Conservation (phyloP, 2,888 invertebrate species). For the Ennomos fuscantarius region DNA sequence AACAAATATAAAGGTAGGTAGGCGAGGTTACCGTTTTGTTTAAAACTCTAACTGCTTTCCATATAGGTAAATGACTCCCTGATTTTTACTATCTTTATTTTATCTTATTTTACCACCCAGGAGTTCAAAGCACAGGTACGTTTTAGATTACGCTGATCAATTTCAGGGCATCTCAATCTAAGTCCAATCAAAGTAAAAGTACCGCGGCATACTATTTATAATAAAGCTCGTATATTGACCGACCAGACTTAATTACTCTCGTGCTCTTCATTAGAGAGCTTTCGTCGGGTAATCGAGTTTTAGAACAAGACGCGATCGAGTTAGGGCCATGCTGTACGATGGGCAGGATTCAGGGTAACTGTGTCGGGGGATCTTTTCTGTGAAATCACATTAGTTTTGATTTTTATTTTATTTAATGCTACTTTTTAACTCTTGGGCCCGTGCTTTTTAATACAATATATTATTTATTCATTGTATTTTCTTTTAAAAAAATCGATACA, state of each 20-base stretch:
- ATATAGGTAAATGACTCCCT: not conserved
- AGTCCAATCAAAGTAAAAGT: slow-evolving; percentile 23
- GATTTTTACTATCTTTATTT: not conserved
- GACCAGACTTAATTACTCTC: slow-evolving; percentile 18
- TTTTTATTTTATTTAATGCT: too few relatives aligned
- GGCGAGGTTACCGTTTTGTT: too few relatives aligned
- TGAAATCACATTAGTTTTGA: too few relatives aligned
- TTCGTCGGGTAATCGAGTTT: slow-evolving; percentile 24
- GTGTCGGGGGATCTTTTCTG: too few relatives aligned
- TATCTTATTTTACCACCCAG: slow-evolving; percentile 15
- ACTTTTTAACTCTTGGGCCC: too few relatives aligned
- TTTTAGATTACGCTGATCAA: slow-evolving; percentile 1
- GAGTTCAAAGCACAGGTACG: slow-evolving; percentile 1
- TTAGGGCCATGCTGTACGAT: not conserved
- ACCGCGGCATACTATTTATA: slow-evolving; percentile 1
- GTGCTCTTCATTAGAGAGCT: slow-evolving; percentile 24
- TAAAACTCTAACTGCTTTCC: too few relatives aligned
- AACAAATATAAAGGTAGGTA: too few relatives aligned
- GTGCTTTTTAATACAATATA: too few relatives aligned
- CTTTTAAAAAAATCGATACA: too few relatives aligned
- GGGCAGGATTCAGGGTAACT: slow-evolving; percentile 11
- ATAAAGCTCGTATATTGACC: slow-evolving; percentile 20
- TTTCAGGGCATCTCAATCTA: not conserved
- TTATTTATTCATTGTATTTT: too few relatives aligned
- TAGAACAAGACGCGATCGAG: slow-evolving; percentile 17